Percentiles rank a stretch among this genome's conserved stretches.
Conservation (phyloP, 2,797 vertebrate genomes). For the Synanceia verrucosa region DNA sequence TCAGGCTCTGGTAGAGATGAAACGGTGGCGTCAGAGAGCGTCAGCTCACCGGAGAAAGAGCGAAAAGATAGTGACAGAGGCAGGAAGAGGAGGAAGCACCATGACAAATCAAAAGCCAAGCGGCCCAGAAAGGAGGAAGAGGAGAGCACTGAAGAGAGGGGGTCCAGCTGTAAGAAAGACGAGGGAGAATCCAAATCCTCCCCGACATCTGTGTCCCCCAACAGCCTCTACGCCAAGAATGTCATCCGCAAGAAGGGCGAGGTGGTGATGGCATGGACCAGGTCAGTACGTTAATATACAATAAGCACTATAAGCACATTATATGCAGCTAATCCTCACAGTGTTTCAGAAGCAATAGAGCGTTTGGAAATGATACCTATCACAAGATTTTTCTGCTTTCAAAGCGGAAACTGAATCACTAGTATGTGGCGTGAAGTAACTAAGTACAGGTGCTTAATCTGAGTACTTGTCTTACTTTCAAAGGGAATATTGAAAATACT, state of each 20-base stretch:
- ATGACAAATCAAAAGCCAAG: conserved; percentile 69
- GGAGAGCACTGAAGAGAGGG: conserved; percentile 47
- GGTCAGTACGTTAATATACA: too few relatives aligned
- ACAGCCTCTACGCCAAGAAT: conserved; percentile 92
- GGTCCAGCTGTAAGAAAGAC: conserved; percentile 47
- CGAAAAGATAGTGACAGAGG: conserved; percentile 38
- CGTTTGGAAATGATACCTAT: background rate
- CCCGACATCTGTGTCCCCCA: conserved; percentile 70
- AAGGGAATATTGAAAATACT: too few relatives aligned
- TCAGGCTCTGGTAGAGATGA: conserved; percentile 21
- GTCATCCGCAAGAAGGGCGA: conserved; percentile 94
- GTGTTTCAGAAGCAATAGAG: background rate
- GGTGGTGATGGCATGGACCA: conserved; percentile 93
- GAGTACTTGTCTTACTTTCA: background rate
- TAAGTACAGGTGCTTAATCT: background rate
- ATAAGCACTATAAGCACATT: too few relatives aligned
- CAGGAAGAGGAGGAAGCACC: conserved; percentile 85
- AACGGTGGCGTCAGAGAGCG: conserved; percentile 15
- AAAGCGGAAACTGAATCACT: background rate
- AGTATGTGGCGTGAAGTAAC: too few relatives aligned
- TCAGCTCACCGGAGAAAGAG: conserved; percentile 46
- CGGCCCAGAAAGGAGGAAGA: conserved; percentile 50
- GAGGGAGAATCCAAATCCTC: conserved; percentile 47
- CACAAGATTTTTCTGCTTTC: background rate
- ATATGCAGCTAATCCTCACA: background rate